Evolutionary conservation across 2,888 invertebrate genomes (phyloP).

Genomic region (Axea sp.): DNA sequence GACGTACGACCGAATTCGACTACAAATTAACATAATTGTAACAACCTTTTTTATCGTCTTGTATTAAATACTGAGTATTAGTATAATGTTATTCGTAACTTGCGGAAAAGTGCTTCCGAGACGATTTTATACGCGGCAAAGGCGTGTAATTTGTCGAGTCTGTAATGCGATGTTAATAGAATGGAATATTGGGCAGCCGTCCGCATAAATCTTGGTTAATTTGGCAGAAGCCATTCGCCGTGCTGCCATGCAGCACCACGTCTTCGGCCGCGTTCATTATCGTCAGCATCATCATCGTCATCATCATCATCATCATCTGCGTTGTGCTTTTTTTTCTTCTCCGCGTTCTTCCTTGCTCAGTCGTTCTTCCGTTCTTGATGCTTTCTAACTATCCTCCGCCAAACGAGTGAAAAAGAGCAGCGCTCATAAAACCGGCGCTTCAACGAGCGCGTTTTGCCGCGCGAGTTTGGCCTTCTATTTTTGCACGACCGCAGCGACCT

Average conservation of each 20-base stretch:
- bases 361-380: slow-evolving; percentile 35
- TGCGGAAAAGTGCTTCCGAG: slow-evolving; percentile 52
- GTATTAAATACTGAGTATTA: slow-evolving; percentile 13
- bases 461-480: slow-evolving; percentile 57
- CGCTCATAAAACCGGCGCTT: slow-evolving; percentile 65
- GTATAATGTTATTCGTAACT: slow-evolving; percentile 33
- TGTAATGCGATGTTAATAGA: slow-evolving; percentile 75
- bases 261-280: slow-evolving; percentile 51
- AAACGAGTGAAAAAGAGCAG: slow-evolving; percentile 54
- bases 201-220: slow-evolving; percentile 77
- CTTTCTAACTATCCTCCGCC: slow-evolving; percentile 53
- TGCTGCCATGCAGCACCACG: slow-evolving; percentile 66
- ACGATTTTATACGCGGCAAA: slow-evolving; percentile 33
- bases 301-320: slow-evolving; percentile 29
- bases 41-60: slow-evolving; percentile 1
- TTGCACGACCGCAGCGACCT: slow-evolving; percentile 45
- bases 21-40: slow-evolving; percentile 24
- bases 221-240: slow-evolving; percentile 74
- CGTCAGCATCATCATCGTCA: slow-evolving; percentile 38
- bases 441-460: slow-evolving; percentile 60
- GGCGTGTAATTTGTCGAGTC: slow-evolving; percentile 69
- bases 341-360: slow-evolving; percentile 27
- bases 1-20: background rate
- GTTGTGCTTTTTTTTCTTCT: slow-evolving; percentile 27
- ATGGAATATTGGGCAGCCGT: slow-evolving; percentile 73